Base-by-base conservation (phyloP, 1,140 invertebrate species). In the Danaus plexippus region DNA sequence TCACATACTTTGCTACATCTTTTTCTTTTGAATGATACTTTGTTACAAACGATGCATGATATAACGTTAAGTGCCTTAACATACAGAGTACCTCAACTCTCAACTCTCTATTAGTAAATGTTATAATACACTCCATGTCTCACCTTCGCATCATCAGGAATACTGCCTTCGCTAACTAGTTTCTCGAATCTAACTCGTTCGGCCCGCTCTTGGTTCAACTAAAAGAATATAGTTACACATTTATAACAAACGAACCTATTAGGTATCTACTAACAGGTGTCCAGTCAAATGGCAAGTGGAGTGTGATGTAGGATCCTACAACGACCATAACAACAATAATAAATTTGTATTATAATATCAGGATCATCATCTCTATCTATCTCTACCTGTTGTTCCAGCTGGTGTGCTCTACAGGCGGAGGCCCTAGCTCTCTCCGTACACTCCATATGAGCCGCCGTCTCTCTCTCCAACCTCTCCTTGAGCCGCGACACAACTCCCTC, bases 81-180 rank as follows among this genome's bases (percentile, higher is more conserved):
- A 2, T 22, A 2, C 6, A 22, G n/a, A 15, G 3, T 15, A 15
- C 1, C 15, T 15, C 1, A 15, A 1, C 22, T 6, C 5, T 32
- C 7, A 2, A 32, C 22, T 32, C 5, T 8, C 2, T 32, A 32
- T 5, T 55, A 42, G 2, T 32, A 46, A 10, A 53, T 54, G 13
- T 54, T 11, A 46, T 41, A 52, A 59, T 52, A 11, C 11, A 54
- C 9, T 18, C 13, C 52, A 46, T 42, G n/a, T 50, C 71, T 77
- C 66, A 94, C 94, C 88, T 97, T 97, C 1, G 96, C 94, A 83
- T 98, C 96, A 84, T 97, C 96, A 43, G 96, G 95, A 71, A 98
- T 91, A 87, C 94, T 96, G 45, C 95, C 96, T 69, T 94, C 94
- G 52, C 92, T 94, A 11, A 97, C 93, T 51, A 97, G 88, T 66